These are phyloP conservation scores for Promerops cafer DNA, from an alignment of 2,113 vertebrate species.

Conservation along the genomic window DNA sequence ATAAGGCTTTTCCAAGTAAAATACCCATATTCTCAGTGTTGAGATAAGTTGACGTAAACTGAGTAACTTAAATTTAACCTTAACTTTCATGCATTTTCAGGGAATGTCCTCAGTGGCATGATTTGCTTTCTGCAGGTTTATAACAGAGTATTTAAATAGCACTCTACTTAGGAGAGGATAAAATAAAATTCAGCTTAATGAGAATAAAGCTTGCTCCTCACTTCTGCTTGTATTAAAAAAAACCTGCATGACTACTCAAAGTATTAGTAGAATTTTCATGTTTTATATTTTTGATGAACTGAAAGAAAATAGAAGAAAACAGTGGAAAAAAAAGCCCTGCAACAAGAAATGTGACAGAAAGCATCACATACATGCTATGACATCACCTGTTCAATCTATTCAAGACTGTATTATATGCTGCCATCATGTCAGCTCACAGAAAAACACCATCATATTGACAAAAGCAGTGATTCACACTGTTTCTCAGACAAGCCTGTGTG, in stretches of 20 bases:
- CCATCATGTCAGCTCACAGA: neutral
- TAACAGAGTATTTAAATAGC: neutral
- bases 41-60: neutral
- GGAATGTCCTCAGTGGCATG: neutral
- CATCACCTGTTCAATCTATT: neutral
- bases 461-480: neutral
- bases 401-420: neutral
- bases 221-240: neutral
- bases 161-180: neutral
- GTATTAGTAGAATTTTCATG: neutral
- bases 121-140: neutral
- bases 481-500: neutral
- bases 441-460: neutral
- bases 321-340: neutral
- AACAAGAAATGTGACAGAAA: neutral
- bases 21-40: neutral
- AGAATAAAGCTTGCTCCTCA: neutral
- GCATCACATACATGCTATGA: neutral
- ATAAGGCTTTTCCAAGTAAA: neutral
- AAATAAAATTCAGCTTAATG: neutral
- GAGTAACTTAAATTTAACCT: neutral
- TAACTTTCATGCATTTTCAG: neutral
- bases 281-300: neutral
- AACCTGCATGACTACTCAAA: neutral
- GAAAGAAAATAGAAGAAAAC: neutral